These are phyloP conservation scores for Oscheius sp. DNA, from an alignment of 1,140 invertebrate species.

Conservation along the genomic window DNA sequence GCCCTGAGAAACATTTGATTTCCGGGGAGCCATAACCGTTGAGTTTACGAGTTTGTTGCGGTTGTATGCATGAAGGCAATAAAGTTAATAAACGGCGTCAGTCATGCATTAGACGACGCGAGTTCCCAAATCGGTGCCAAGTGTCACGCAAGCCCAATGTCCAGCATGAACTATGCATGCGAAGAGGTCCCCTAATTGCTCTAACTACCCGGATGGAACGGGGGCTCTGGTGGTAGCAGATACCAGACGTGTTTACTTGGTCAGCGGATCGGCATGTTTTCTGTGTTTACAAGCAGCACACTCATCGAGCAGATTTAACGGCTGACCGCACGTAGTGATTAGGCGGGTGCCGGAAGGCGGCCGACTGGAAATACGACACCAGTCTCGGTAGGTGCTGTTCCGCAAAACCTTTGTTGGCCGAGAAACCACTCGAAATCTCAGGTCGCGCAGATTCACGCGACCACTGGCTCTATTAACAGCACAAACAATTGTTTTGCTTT, in stretches of 20 bases:
- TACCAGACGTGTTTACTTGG: not conserved
- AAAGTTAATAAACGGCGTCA: slow-evolving; percentile 2
- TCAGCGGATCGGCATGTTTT: too few species aligned
- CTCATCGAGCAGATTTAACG: not conserved
- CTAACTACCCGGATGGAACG: not conserved
- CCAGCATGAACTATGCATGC: slow-evolving; percentile 5
- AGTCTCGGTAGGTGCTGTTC: not conserved
- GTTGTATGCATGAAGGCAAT: not conserved
- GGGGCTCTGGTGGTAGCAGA: not conserved
- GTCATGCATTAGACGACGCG: not conserved
- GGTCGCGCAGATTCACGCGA: too few species aligned
- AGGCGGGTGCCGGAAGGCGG: not conserved
- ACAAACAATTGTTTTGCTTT: too few species aligned
- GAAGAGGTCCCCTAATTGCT: slow-evolving; percentile 3
- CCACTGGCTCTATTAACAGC: too few species aligned
- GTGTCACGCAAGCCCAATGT: slow-evolving; percentile 10
- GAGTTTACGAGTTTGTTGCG: not conserved
- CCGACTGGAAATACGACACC: slow-evolving; percentile 1
- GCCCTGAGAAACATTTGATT: too few species aligned
- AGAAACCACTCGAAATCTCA: too few species aligned
- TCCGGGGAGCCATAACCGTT: not conserved
- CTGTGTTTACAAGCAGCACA: not conserved
- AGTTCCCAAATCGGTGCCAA: slow-evolving; percentile 6
- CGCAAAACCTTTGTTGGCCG: too few species aligned
- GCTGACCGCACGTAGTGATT: not conserved